Conservation (phyloP, 2,797 vertebrate species). For the Melanotaenia trifasciata region DNA sequence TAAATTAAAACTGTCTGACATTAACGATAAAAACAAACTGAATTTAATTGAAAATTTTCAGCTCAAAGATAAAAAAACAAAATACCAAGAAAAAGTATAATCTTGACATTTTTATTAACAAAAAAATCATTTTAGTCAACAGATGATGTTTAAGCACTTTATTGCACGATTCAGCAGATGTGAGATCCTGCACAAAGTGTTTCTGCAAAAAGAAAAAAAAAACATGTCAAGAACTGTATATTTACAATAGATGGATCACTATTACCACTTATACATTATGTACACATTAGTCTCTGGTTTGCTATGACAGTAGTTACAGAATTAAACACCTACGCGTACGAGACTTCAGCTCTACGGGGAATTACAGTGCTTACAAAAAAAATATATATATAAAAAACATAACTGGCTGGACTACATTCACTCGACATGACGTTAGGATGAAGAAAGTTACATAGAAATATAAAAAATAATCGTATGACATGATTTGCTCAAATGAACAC, state of each 20-base stretch:
- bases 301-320: constrained; percentile 82
- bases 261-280: constrained; percentile 84
- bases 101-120: not conserved
- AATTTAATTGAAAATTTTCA: too few species aligned
- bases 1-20: too few species aligned
- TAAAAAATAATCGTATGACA: not conserved
- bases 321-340: constrained; percentile 60
- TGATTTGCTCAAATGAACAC: too few species aligned
- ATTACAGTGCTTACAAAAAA: constrained; percentile 74
- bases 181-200: constrained; percentile 76
- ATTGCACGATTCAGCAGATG: constrained; percentile 75
- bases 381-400: not conserved
- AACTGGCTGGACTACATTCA: constrained; percentile 74
- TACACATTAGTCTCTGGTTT: constrained; percentile 83
- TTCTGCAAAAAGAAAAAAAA: constrained; percentile 67
- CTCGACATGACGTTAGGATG: constrained; percentile 66
- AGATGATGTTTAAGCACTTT: constrained; percentile 64
- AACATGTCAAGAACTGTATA: constrained; percentile 66
- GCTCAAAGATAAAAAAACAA: not conserved
- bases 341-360: constrained; percentile 69
- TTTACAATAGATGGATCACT: constrained; percentile 83
- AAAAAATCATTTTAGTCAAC: not conserved
- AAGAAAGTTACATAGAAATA: constrained; percentile 43
- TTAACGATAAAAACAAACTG: too few species aligned
- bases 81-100: not conserved